Base-by-base conservation (phyloP, 2,888 invertebrate genomes). In the Hybos culiciformis region DNA sequence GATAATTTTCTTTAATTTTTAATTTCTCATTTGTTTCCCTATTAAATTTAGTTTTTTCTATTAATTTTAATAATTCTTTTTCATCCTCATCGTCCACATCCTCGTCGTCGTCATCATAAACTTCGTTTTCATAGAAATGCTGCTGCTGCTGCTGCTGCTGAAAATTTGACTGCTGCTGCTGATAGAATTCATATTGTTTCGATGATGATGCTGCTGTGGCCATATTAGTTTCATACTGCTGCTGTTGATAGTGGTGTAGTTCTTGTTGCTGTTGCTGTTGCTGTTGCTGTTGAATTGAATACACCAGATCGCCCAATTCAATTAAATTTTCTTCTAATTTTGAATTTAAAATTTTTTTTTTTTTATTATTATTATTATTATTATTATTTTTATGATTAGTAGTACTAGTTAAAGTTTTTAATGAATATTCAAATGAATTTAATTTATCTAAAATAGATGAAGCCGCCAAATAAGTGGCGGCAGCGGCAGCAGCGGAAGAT, bases 111-210 rank as follows among this genome's bases (percentile, higher is more conserved):
- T 5, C 14, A 6, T 32, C 32, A 32, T n/a, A 8, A n/a, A 15
- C 17, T 6, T 32, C 32, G 17, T 15, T 17, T 32, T 32, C 17
- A 15, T 32, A 3, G 8, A 8, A n/a, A 15, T 32, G 32, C 8
- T 1, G 42, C 19, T 48, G 42, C 11, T 44, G 37, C 23, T 45
- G 32, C 20, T 48, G 40, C 20, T 41, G 42, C 1, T 45, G 45
- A 11, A 31, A 24, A 33, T 9, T 34, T 42, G 40, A 46, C 47
- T 43, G 47, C 44, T 36, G 39, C 17, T 50, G 42, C 26, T 50
- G 44, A 44, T 48, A 37, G 37, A 31, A 26, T 3, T 48, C 41
- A 5, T 9, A n/a, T 4, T 32, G 8, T 41, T 29, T 43, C 12
- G 39, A 18, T 26, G 21, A 17, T 8, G 17, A 24, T 29, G 20